Evolutionary conservation across 1,140 invertebrate species (phyloP).

Genomic region (Drosophila baimaii): DNA sequence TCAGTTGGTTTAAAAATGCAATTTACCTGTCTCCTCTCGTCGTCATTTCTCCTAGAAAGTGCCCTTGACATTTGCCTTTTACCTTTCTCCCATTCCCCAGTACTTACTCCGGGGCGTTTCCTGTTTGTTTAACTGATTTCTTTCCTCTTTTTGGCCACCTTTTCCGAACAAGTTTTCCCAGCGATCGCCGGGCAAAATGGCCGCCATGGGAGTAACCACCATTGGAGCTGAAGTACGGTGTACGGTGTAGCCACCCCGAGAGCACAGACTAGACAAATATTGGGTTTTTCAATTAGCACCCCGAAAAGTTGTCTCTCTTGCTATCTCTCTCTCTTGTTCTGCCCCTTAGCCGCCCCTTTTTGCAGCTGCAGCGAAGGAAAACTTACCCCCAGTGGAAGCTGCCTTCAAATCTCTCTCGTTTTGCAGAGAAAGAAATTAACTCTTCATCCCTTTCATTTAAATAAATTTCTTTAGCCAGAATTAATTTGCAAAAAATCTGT

Average conservation of each 20-base stretch:
- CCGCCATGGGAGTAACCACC: conserved; percentile 42
- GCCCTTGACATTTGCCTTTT: conserved; percentile 73
- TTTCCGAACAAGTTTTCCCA: conserved; percentile 52
- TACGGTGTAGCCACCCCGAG: conserved; percentile 47
- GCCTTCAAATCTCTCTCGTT: conserved; percentile 3
- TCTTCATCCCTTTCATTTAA: too few relatives aligned
- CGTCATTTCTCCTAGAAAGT: conserved; percentile 41
- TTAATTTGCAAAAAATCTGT: too few relatives aligned
- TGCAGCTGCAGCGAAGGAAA: conserved; percentile 6
- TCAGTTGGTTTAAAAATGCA: conserved; percentile 10
- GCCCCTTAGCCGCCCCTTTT: conserved; percentile 24
- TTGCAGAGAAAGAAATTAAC: background rate
- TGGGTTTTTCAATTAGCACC: conserved; percentile 80
- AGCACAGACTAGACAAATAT: conserved; percentile 72
- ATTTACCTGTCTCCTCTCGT: conserved; percentile 6
- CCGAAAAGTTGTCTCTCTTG: conserved; percentile 56
- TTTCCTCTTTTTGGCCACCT: conserved; percentile 60
- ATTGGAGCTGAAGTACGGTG: conserved; percentile 4
- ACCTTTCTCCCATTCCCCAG: conserved; percentile 31
- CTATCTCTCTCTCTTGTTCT: conserved; percentile 20
- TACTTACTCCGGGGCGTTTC: conserved; percentile 47
- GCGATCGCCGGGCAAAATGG: conserved; percentile 70
- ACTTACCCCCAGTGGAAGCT: conserved; percentile 34
- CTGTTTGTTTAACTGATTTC: conserved; percentile 77
- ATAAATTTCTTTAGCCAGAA: too few relatives aligned